These are phyloP conservation scores for Sphecodes monilicornis DNA, from an alignment of 2,888 invertebrate species.

Conservation along the genomic window DNA sequence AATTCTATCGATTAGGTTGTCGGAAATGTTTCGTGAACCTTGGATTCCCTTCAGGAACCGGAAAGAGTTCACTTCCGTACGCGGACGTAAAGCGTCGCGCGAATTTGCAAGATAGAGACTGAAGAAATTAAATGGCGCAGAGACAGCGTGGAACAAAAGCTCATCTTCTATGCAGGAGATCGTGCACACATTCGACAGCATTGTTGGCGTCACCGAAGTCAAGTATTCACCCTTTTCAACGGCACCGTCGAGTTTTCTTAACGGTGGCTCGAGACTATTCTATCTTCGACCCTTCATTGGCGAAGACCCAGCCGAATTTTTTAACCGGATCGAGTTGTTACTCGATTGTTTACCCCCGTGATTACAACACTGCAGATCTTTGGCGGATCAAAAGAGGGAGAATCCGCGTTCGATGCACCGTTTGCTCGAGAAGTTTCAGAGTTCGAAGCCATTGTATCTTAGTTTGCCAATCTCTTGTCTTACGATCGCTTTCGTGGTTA, in stretches of 20 bases:
- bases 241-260: background rate
- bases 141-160: background rate
- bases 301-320: background rate
- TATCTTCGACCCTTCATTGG: background rate
- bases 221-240: slow-evolving; percentile 1
- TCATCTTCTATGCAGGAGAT: slow-evolving; percentile 13
- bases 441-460: no score
- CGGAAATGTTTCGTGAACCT: no score
- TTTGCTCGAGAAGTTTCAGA: no score
- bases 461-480: no score
- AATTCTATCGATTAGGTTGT: no score
- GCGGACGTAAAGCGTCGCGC: background rate
- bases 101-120: background rate
- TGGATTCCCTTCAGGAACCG: background rate
- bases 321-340: slow-evolving; percentile 26
- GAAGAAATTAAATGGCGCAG: slow-evolving; percentile 32
- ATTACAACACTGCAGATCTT: background rate
- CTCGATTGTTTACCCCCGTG: background rate
- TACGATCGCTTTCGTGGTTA: no score
- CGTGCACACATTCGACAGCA: background rate
- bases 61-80: background rate
- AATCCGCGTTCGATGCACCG: no score
- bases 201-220: background rate
- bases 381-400: no score
- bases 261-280: background rate